Evolutionary conservation across 2,113 vertebrate species (phyloP).

Genomic region (Oncorhynchus clarkii): DNA sequence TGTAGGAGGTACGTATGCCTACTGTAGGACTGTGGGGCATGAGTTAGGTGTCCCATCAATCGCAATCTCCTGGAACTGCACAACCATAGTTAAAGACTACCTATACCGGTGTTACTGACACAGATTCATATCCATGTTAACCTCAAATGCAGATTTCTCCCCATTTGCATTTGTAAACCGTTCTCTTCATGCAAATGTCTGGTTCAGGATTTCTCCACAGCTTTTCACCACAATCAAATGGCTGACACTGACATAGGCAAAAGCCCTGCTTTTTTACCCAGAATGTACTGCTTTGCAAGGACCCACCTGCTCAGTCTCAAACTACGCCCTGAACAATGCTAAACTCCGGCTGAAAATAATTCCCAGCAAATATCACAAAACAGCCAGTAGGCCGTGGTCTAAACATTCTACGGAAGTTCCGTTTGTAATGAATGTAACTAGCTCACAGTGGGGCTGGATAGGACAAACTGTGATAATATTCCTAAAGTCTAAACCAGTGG

Average conservation of each 20-base stretch:
- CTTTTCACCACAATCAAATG: background rate
- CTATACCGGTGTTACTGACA: constrained; percentile 5
- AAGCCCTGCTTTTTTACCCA: too few species aligned
- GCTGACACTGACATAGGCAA: background rate
- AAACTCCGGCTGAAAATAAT: background rate
- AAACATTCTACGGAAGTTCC: constrained; percentile 3
- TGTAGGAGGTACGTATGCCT: background rate
- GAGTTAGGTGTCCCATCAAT: background rate
- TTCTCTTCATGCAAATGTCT: constrained; percentile 29
- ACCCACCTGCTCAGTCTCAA: background rate
- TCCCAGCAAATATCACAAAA: constrained; percentile 6
- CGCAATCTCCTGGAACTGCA: background rate
- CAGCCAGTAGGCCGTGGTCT: constrained; percentile 32
- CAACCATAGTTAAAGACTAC: background rate
- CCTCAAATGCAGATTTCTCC: background rate
- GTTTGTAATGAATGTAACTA: background rate
- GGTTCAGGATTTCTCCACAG: constrained; percentile 31
- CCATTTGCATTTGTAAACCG: constrained; percentile 12
- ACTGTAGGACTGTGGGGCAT: too few species aligned
- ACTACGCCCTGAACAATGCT: background rate
- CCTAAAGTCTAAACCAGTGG: background rate
- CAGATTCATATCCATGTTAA: background rate
- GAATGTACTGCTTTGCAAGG: too few species aligned
- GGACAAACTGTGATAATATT: background rate
- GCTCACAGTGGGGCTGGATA: background rate